A percentile compares a stretch with the other conserved stretches of the same genome.
Conservation (phyloP, 2,113 vertebrate genomes). For the Rhinoderma darwinii region DNA sequence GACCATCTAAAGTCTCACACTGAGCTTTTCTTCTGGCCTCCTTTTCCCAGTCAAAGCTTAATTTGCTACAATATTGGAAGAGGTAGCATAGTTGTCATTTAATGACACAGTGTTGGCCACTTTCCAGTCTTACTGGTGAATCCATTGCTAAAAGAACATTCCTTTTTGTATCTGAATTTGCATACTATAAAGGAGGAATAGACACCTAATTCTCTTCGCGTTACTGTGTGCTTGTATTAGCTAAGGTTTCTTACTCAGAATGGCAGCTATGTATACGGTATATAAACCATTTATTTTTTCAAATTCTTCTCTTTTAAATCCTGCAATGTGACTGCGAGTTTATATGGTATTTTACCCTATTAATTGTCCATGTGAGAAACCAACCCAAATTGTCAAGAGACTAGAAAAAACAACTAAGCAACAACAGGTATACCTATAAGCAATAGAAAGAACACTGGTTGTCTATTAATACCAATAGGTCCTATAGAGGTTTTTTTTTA, state of each 20-base stretch:
- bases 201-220: not conserved
- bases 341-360: not conserved
- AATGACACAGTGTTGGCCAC: constrained; percentile 50
- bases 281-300: not conserved
- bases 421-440: not conserved
- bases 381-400: too few relatives aligned
- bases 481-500: too few relatives aligned
- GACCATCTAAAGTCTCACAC: constrained; percentile 56
- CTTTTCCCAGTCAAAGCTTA: constrained; percentile 28
- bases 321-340: not conserved
- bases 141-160: constrained; percentile 23
- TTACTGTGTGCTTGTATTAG: not conserved
- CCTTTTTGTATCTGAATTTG: constrained; percentile 4
- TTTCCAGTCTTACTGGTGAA: constrained; percentile 47
- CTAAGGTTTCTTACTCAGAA: not conserved
- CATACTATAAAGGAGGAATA: constrained; percentile 12
- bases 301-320: not conserved
- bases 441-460: not conserved
- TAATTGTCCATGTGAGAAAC: too few relatives aligned
- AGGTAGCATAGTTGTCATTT: constrained; percentile 32
- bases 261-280: not conserved
- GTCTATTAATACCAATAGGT: not conserved
- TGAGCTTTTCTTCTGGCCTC: constrained; percentile 50
- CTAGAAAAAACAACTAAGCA: too few relatives aligned
- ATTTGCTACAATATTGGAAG: constrained; percentile 45